A percentile compares a stretch with the other conserved stretches of the same genome.
These are phyloP conservation scores for Ictalurus punctatus DNA, from an alignment of 2,113 vertebrate genomes.

Conservation along the genomic window DNA sequence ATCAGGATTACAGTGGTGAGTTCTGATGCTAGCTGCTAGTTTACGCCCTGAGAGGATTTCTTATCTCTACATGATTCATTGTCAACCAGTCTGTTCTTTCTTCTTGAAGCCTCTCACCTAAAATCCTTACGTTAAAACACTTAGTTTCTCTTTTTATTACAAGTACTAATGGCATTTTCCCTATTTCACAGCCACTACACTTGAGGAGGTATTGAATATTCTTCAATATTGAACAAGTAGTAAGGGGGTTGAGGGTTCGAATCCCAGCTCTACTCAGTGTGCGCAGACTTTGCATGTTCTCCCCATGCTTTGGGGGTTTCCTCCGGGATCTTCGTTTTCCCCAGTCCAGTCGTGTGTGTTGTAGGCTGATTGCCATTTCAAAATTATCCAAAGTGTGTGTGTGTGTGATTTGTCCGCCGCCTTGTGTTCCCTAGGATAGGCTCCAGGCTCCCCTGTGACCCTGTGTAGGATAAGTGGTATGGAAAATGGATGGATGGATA, in stretches of 20 bases:
- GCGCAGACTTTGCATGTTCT: too few relatives aligned
- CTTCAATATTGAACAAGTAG: neutral
- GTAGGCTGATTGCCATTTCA: too few relatives aligned
- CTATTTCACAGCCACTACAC: neutral
- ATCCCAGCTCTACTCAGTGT: too few relatives aligned
- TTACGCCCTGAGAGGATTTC: neutral
- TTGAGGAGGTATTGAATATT: neutral
- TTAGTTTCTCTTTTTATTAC: neutral
- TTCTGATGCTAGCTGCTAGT: neutral
- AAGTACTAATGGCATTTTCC: neutral
- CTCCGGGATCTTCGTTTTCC: too few relatives aligned
- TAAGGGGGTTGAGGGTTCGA: neutral
- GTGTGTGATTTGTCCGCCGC: too few relatives aligned
- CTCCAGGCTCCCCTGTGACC: too few relatives aligned
- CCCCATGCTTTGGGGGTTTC: too few relatives aligned
- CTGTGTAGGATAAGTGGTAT: too few relatives aligned
- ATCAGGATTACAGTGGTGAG: neutral
- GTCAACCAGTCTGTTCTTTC: neutral
- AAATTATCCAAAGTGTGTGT: too few relatives aligned
- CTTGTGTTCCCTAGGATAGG: too few relatives aligned
- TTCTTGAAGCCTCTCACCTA: neutral
- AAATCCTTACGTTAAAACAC: neutral
- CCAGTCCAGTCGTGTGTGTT: too few relatives aligned
- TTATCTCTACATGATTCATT: neutral
- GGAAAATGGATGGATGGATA: neutral